A percentile compares a stretch with the other conserved stretches of the same genome.
phyloP scores from a whole-genome alignment of 2,888 invertebrate genomes.

The Cactoblastis cactorum region DNA sequence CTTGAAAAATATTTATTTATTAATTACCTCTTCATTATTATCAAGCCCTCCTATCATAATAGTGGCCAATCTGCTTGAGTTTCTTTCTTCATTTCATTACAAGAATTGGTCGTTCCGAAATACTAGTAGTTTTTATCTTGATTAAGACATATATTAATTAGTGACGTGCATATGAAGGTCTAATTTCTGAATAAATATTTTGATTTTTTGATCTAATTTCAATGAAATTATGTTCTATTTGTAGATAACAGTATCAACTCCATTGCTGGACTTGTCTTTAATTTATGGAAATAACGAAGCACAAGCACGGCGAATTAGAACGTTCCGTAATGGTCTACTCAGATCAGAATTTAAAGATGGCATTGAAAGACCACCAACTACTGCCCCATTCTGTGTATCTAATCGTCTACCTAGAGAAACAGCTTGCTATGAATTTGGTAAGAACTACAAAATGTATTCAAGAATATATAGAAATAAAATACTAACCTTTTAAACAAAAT shows the following conservation, averaged over 20 bases:
- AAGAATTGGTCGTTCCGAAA: no score
- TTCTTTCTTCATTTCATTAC: no score
- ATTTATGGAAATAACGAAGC: conserved; percentile 31
- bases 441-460: conserved; percentile 1
- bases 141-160: no score
- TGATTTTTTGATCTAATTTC: not conserved
- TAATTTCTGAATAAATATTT: not conserved
- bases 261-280: conserved; percentile 32
- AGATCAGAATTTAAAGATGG: conserved; percentile 31
- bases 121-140: no score
- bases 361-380: conserved; percentile 48
- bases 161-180: no score
- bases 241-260: conserved; percentile 34
- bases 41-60: no score
- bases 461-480: no score
- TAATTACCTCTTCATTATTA: no score
- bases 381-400: not conserved
- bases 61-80: no score
- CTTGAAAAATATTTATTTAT: no score
- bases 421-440: conserved; percentile 45
- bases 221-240: not conserved
- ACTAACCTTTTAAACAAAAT: no score
- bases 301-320: conserved; percentile 24
- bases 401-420: conserved; percentile 37
- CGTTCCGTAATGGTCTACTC: conserved; percentile 31